A percentile compares a stretch with the other conserved stretches of the same genome.
These are phyloP conservation scores for Pomacea canaliculata DNA, from an alignment of 2,888 invertebrate genomes.

Conservation along the genomic window DNA sequence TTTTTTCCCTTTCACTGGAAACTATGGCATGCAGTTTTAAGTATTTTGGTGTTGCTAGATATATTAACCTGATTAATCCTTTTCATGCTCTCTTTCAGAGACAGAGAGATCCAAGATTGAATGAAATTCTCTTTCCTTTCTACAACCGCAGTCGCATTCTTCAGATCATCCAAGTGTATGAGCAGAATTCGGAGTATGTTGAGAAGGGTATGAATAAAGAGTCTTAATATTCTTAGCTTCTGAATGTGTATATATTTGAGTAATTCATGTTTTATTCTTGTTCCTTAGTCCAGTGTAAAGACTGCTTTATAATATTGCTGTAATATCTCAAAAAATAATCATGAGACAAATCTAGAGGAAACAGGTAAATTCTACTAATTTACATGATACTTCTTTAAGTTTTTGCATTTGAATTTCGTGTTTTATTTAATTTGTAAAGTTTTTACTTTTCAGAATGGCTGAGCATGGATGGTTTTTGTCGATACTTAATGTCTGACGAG, in stretches of 20 bases:
- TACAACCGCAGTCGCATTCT: constrained; percentile 93
- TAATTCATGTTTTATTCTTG: too few species aligned
- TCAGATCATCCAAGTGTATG: constrained; percentile 94
- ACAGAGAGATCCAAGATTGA: constrained; percentile 96
- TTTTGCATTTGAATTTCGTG: too few species aligned
- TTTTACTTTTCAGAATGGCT: constrained; percentile 71
- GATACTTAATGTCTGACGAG: constrained; percentile 99
- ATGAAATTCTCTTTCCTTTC: constrained; percentile 97
- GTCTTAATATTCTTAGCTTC: background rate
- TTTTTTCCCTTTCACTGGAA: too few species aligned
- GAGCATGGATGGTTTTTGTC: constrained; percentile 94
- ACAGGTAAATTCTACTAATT: too few species aligned
- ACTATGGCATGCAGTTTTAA: too few species aligned
- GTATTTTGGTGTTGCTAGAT: background rate
- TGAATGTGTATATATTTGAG: too few species aligned
- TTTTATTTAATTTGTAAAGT: too few species aligned
- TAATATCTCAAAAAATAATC: too few species aligned
- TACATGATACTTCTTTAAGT: too few species aligned
- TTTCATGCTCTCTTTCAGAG: constrained; percentile 72
- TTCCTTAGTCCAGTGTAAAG: too few species aligned
- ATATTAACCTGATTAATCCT: background rate
- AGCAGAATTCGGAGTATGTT: constrained; percentile 83
- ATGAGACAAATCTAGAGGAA: too few species aligned
- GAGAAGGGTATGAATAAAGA: constrained; percentile 74
- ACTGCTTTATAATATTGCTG: too few species aligned